These are phyloP conservation scores for Uloborus diversus DNA, from an alignment of 1,140 invertebrate genomes.

Conservation along the genomic window DNA sequence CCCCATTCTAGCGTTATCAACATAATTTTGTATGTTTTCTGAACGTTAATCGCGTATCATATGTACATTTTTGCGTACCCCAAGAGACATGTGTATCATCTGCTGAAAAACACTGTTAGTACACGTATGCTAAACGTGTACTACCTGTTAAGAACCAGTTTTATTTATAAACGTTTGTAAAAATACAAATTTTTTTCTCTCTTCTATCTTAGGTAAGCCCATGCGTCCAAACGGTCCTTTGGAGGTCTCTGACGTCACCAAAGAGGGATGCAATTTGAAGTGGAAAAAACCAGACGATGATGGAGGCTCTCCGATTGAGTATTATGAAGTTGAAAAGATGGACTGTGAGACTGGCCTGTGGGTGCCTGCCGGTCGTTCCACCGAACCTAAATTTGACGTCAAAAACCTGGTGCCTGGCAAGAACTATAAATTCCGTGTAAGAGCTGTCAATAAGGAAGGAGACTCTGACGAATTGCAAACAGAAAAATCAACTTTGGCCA, in stretches of 20 bases:
- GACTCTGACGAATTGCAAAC: constrained; percentile 95
- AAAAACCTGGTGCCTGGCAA: constrained; percentile 91
- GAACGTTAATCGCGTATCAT: too few species aligned
- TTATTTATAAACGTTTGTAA: too few species aligned
- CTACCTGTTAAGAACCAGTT: too few species aligned
- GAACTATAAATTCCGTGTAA: constrained; percentile 98
- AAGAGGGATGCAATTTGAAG: constrained; percentile 91
- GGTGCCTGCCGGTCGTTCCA: constrained; percentile 85
- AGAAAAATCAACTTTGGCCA: constrained; percentile 93
- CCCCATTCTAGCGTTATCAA: too few species aligned
- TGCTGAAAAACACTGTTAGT: too few species aligned
- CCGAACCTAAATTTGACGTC: constrained; percentile 82
- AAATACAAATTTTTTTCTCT: constrained; percentile 3
- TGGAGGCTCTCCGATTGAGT: constrained; percentile 89
- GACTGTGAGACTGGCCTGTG: constrained; percentile 92
- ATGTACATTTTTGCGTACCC: too few species aligned
- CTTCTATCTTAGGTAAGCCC: constrained; percentile 69
- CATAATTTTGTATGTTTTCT: too few species aligned
- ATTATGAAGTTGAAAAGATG: constrained; percentile 97
- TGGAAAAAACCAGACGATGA: constrained; percentile 93
- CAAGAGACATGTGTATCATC: too few species aligned
- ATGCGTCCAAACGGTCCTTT: constrained; percentile 85
- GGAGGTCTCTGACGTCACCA: constrained; percentile 88
- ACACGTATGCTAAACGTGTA: too few species aligned
- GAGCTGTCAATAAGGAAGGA: constrained; percentile 98